phyloP scores from a whole-genome alignment of 2,797 vertebrate species.

The Okamejei kenojei region DNA sequence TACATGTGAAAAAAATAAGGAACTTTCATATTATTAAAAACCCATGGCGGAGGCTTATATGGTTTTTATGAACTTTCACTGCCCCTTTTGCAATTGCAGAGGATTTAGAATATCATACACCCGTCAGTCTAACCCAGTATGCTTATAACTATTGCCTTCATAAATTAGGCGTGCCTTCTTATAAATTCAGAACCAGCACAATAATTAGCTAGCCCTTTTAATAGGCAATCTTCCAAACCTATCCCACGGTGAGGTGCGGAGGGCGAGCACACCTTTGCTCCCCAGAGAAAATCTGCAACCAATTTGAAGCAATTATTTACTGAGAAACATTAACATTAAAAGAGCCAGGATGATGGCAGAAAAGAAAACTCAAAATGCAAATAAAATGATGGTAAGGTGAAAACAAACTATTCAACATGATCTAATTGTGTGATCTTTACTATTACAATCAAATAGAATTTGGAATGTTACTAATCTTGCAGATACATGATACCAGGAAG shows the following conservation, averaged over 20 bases:
- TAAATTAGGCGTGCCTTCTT: no score
- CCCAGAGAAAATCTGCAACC: not conserved
- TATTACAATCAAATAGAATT: not conserved
- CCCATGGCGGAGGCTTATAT: not conserved
- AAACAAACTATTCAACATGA: conserved; percentile 22
- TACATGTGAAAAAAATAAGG: not conserved
- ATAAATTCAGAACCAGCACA: not conserved
- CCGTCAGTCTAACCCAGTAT: not conserved
- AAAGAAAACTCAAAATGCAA: not conserved
- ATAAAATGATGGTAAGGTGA: not conserved
- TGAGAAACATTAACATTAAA: not conserved
- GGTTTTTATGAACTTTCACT: not conserved
- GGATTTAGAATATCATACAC: not conserved
- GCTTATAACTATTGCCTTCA: not conserved
- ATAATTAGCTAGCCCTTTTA: not conserved
- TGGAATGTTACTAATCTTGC: conserved; percentile 9
- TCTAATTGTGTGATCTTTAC: not conserved
- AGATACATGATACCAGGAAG: not conserved
- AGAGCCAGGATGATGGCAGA: not conserved
- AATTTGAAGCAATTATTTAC: not conserved
- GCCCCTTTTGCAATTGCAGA: not conserved
- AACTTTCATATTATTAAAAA: conserved; percentile 14
- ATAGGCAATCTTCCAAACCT: not conserved
- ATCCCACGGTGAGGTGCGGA: not conserved
- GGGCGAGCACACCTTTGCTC: not conserved